Conservation (phyloP, 2,888 invertebrate species). For the Amblyteles armatorius region DNA sequence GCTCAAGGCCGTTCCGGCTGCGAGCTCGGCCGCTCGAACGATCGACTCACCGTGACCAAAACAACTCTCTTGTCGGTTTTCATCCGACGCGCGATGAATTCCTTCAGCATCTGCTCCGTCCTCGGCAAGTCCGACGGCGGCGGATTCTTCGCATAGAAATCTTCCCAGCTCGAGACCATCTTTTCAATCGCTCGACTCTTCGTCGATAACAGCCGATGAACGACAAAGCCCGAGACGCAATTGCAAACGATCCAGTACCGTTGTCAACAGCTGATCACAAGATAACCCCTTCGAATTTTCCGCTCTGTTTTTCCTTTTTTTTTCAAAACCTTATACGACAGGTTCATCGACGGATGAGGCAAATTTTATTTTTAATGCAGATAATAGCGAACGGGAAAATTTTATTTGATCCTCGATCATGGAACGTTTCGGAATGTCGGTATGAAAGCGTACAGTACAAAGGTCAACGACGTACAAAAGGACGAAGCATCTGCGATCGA, state of each 20-base stretch:
- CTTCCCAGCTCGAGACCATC: slow-evolving; percentile 90
- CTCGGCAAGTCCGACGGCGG: slow-evolving; percentile 92
- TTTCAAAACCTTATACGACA: neutral
- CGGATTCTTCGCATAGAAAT: slow-evolving; percentile 92
- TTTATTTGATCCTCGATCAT: neutral
- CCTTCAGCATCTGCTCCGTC: slow-evolving; percentile 89
- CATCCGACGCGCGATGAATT: slow-evolving; percentile 91
- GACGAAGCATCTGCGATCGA: neutral
- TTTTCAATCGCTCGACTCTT: slow-evolving; percentile 12
- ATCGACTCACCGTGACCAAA: slow-evolving; percentile 90
- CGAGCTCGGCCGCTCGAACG: neutral
- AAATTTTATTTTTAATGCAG: neutral
- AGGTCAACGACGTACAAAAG: neutral
- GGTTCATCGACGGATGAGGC: neutral
- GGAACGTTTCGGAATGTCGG: neutral
- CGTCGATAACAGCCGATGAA: neutral
- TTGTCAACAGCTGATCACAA: slow-evolving; percentile 34
- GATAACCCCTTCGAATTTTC: slow-evolving; percentile 4
- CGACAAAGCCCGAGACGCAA: neutral
- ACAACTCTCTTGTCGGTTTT: slow-evolving; percentile 90
- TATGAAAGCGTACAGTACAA: neutral
- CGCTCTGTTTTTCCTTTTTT: neutral
- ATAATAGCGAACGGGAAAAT: neutral
- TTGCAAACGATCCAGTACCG: neutral
- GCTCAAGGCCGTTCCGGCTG: neutral